A percentile compares a stretch with the other conserved stretches of the same genome.
Evolutionary conservation across 2,797 vertebrate species (phyloP).

Genomic region (Gallinago nigripennis): DNA sequence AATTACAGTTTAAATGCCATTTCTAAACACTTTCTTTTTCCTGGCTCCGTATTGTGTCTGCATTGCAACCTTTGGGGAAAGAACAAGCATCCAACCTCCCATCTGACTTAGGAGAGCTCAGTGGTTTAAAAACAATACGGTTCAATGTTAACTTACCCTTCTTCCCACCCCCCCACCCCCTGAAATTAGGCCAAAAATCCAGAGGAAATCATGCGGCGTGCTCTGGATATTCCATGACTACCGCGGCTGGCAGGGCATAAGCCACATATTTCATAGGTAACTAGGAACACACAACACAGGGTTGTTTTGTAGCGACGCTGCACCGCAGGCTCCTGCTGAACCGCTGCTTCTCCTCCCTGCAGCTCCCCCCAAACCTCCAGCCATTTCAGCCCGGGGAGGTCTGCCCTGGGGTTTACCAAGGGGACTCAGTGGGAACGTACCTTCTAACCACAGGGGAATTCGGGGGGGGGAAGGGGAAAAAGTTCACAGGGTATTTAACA

Average conservation of each 20-base stretch:
- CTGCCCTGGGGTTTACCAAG: neutral
- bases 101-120: neutral
- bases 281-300: constrained; percentile 47
- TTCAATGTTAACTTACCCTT: neutral
- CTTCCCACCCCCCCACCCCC: neutral
- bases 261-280: constrained; percentile 47
- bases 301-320: constrained; percentile 57
- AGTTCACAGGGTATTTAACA: neutral
- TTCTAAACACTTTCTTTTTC: neutral
- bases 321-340: neutral
- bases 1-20: neutral
- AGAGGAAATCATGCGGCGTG: constrained; percentile 16
- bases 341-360: neutral
- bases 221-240: constrained; percentile 57
- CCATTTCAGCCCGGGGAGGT: neutral
- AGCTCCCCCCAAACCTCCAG: neutral
- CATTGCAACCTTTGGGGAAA: neutral
- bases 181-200: constrained; percentile 9
- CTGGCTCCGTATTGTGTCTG: neutral
- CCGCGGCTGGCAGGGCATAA: neutral
- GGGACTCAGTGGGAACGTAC: neutral
- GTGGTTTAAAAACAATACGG: neutral
- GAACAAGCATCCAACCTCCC: neutral
- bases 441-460: neutral
- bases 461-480: neutral